Evolutionary conservation across 2,797 vertebrate genomes (phyloP).

Genomic region (Xenops minutus): DNA sequence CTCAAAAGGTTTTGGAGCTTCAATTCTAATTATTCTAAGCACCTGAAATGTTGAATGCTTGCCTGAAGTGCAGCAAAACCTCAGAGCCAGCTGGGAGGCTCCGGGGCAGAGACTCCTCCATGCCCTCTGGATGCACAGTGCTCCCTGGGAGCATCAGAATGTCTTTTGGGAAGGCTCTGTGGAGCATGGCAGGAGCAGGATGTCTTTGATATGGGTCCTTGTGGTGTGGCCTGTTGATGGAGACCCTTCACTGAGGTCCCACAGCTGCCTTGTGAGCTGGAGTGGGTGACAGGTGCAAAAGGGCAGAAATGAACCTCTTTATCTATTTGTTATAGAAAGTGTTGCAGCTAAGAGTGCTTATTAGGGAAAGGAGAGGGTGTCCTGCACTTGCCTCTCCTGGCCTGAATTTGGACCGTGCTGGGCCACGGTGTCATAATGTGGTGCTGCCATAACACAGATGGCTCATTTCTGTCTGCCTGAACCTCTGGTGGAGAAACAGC

Average conservation of each 20-base stretch:
- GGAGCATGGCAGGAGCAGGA: not conserved
- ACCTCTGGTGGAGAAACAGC: not conserved
- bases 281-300: not conserved
- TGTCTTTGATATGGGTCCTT: not conserved
- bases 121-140: accelerated
- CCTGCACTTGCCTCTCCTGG: not conserved
- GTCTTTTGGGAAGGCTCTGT: not conserved
- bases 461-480: not conserved
- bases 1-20: constrained; percentile 26
- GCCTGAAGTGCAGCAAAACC: not conserved
- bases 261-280: not conserved
- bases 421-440: accelerated
- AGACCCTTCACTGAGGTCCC: not conserved
- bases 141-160: not conserved
- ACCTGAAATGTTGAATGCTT: not conserved
- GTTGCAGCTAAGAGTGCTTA: not conserved
- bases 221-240: not conserved
- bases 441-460: accelerated
- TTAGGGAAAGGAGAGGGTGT: not conserved
- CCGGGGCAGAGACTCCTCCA: not conserved
- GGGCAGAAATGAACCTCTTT: not conserved
- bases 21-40: not conserved
- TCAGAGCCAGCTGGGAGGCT: not conserved
- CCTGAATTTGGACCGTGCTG: not conserved
- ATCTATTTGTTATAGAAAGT: not conserved